Conservation (phyloP, 2,888 invertebrate species). For the Geophilus truncorum region DNA sequence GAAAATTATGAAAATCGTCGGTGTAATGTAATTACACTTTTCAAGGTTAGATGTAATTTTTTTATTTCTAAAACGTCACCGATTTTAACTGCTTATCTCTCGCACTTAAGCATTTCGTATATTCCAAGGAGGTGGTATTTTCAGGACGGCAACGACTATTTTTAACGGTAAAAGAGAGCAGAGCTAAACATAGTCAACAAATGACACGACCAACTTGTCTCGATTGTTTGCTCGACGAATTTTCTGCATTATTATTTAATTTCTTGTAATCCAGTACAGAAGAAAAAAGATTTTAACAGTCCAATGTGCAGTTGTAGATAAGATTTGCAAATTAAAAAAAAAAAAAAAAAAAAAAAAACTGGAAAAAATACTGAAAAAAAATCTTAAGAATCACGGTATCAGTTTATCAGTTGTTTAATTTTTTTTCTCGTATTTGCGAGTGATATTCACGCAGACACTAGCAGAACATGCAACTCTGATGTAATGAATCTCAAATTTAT, state of each 20-base stretch:
- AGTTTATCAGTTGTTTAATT: too few relatives aligned
- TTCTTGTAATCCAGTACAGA: background rate
- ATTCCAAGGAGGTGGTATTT: conserved; percentile 1
- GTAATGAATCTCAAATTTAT: background rate
- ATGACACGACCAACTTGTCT: background rate
- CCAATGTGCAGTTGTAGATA: background rate
- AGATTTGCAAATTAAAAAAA: background rate
- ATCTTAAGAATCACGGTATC: background rate
- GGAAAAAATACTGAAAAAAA: too few relatives aligned
- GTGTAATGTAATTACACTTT: background rate
- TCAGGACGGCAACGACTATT: background rate
- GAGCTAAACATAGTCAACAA: background rate
- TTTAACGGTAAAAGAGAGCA: background rate
- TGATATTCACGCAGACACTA: too few relatives aligned
- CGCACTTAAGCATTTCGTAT: background rate
- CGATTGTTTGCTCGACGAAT: background rate
- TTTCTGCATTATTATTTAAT: background rate
- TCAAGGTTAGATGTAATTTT: background rate
- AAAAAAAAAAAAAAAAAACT: background rate
- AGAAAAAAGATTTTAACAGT: background rate
- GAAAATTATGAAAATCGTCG: background rate
- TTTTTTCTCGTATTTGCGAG: too few relatives aligned
- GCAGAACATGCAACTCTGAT: too few relatives aligned
- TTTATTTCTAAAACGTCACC: background rate
- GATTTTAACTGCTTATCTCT: background rate